Base-by-base conservation (phyloP, 2,113 vertebrate species). In the Meriones unguiculatus region DNA sequence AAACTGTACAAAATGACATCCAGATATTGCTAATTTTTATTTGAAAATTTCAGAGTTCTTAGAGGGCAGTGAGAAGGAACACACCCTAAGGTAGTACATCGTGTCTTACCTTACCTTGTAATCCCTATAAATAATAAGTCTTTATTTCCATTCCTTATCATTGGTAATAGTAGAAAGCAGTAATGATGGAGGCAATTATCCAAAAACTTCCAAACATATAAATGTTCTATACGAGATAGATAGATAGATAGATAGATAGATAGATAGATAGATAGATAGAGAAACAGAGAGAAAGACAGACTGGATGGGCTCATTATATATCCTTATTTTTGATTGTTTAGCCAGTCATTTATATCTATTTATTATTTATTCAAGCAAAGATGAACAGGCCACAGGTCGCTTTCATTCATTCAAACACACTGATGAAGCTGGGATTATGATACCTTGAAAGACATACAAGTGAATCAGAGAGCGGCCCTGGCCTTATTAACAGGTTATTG, bases 161-260 rank as follows among this genome's bases (percentile, higher is more conserved):
- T 62, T 59, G 52, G 41, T 84, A 87, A 12, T 35, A 70, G 76
- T 41, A 84, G 57, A 84, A 95, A 87, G 57, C 17, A 87, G 52
- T 78, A 46, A 80, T 54, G 82, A 85, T 86, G 30, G 35, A 96
- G 3, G 65, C 50, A 73, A 41, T 11, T 25, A 59, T 64, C 41
- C 9, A 86, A 46, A 76, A 88, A 57, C 88, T 96, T 96, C 35
- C 67, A 86, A 87, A 90, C 25, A 85, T 86, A 59, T 76, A 88
- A 41, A 25, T 89, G 35, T 69, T 38, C 76, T 73, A 87, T 17
- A 35, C 7, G 54, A 65, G n/a, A 70, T n/a, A 92, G 73, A 73
- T 69, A 73, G 2, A 65, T 12, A 50, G 30, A 78, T 2, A 35
- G 12, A 82, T 20, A 82, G 28, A 57, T 32, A 92, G 3, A 35